Evolutionary conservation across 2,797 vertebrate genomes (phyloP).

Genomic region (Coregonus ussuriensis): DNA sequence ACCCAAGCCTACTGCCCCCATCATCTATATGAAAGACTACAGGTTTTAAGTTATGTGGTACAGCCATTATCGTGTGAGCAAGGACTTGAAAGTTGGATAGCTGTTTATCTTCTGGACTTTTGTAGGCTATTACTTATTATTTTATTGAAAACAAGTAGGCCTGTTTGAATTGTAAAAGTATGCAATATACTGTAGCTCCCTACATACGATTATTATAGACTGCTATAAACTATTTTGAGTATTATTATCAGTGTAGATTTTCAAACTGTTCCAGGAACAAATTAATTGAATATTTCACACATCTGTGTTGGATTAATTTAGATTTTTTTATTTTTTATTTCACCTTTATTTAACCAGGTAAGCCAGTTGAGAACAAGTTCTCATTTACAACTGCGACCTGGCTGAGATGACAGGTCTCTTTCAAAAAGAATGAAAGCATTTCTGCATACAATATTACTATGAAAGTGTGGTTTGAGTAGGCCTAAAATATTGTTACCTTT

Average conservation of each 20-base stretch:
- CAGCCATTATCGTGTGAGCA: not conserved
- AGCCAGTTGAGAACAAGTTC: too few relatives aligned
- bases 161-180: not conserved
- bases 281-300: too few relatives aligned
- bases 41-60: not conserved
- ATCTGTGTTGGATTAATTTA: too few relatives aligned
- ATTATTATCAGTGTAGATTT: too few relatives aligned
- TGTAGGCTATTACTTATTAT: not conserved
- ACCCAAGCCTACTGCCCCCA: not conserved
- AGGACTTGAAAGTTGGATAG: not conserved
- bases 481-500: not conserved
- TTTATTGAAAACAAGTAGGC: not conserved
- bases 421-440: not conserved
- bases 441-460: not conserved
- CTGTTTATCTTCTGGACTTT: not conserved
- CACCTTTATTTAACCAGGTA: too few relatives aligned
- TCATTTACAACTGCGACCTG: too few relatives aligned
- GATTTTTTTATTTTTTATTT: too few relatives aligned
- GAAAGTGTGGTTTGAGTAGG: not conserved
- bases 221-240: too few relatives aligned
- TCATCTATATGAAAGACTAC: not conserved
- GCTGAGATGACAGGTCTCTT: too few relatives aligned
- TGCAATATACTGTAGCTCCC: too few relatives aligned
- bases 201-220: too few relatives aligned
- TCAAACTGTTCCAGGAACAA: too few relatives aligned